Conservation (phyloP, 2,888 invertebrate genomes). For the Choreutis nemorana region DNA sequence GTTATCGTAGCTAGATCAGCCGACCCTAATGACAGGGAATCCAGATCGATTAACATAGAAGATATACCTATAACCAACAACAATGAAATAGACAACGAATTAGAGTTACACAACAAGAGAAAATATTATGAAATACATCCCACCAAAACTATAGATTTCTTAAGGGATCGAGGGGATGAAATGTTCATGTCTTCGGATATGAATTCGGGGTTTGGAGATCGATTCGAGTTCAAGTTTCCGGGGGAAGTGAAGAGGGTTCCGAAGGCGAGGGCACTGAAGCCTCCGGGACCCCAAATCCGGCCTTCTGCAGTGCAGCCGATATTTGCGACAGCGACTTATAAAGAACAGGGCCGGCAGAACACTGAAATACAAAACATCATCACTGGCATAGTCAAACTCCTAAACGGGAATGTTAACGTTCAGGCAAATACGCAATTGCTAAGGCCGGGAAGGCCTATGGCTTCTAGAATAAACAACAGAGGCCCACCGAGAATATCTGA, state of each 20-base stretch:
- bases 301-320: slow-evolving; percentile 61
- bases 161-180: slow-evolving; percentile 33
- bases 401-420: slow-evolving; percentile 89
- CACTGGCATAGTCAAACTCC: slow-evolving; percentile 85
- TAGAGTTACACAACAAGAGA: slow-evolving; percentile 56
- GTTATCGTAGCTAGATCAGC: slow-evolving; percentile 63
- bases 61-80: slow-evolving; percentile 60
- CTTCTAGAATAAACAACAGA: slow-evolving; percentile 86
- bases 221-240: slow-evolving; percentile 64
- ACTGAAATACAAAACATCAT: slow-evolving; percentile 89
- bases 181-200: slow-evolving; percentile 43
- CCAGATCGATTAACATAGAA: slow-evolving; percentile 62
- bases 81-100: slow-evolving; percentile 67
- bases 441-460: slow-evolving; percentile 72
- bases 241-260: slow-evolving; percentile 82
- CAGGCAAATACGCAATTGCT: slow-evolving; percentile 75
- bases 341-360: slow-evolving; percentile 47
- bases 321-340: slow-evolving; percentile 61
- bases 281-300: slow-evolving; percentile 73
- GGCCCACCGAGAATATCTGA: slow-evolving; percentile 89
- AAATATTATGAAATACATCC: slow-evolving; percentile 64
- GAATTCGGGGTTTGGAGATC: slow-evolving; percentile 51
- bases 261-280: slow-evolving; percentile 70
- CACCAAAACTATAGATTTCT: slow-evolving; percentile 53
- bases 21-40: slow-evolving; percentile 46